Base-by-base conservation (phyloP, 2,797 vertebrate genomes). In the Spatula clypeata region DNA sequence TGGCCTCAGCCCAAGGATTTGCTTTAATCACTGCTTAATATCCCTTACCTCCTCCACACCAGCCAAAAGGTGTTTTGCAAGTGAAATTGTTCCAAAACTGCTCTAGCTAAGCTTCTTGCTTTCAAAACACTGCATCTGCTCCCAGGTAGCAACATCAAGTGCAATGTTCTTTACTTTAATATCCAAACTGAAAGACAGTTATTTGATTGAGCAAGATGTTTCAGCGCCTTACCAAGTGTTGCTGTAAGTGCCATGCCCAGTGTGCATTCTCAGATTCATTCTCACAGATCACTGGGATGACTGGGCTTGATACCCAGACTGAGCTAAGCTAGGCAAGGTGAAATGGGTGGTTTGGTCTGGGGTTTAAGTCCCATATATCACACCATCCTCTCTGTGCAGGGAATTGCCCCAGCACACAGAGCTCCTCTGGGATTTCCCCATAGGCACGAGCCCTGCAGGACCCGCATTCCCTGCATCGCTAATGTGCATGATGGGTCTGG, bases 401-500 rank as follows among this genome's bases (percentile, higher is more conserved):
- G 40, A 53, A 44, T 13, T 40, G 58, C 5, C 27, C 53, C 64
- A 14, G 38, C 58, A 62, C 80, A 26, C 34, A 54, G 44, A 47
- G 32, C 40, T 53, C 40, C 26, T 24, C 44, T 17, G 40, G 65
- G 49, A 55, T 47, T 54, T 67, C 31, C 13, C 32, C 15, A 1
- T 1, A 40, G 60, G n/a, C 40, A 47, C 55, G 64, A 85, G 75
- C n/a, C 40, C 45, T 29, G 27, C 24, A 76, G 80, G 53, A 44
- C 47, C 10, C 21, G 2, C 26, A 1, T 7, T 58, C 20, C 13
- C 51, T n/a, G 11, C 62, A 91, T 38, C 54, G 9, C 49, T 79
- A 0, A 0, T 6, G 16, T 9, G 16, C 24, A 49, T 6, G 17
- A 17, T 0, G 0, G 53, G 27, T 27, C 12, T 15, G n/a, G 18